phyloP scores from a whole-genome alignment of 2,888 invertebrate species.

The Apotomis turbidana region DNA sequence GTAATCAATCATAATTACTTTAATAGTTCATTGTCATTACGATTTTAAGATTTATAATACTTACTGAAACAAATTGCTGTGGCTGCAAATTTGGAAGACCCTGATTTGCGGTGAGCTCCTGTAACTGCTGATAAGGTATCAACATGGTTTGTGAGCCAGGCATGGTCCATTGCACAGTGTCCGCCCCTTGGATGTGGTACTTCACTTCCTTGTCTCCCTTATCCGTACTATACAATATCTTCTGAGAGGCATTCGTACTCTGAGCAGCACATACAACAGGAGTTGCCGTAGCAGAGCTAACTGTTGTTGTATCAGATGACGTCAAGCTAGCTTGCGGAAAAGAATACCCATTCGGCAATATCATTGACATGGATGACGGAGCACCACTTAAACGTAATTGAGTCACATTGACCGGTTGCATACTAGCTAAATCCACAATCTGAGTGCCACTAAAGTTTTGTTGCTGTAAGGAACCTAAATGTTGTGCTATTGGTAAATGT shows the following conservation, averaged over 20 bases:
- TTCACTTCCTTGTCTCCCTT: conserved; percentile 78
- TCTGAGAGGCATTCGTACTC: conserved; percentile 73
- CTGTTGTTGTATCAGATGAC: conserved; percentile 73
- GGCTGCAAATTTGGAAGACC: conserved; percentile 71
- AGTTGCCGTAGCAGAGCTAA: conserved; percentile 72
- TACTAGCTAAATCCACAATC: conserved; percentile 73
- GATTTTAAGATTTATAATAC: conserved; percentile 47
- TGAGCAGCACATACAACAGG: conserved; percentile 79
- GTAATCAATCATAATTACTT: too few species aligned
- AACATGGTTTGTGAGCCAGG: conserved; percentile 79
- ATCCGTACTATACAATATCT: conserved; percentile 75
- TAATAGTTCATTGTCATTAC: too few species aligned
- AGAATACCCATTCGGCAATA: conserved; percentile 71
- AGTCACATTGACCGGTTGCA: conserved; percentile 79
- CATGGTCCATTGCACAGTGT: conserved; percentile 75
- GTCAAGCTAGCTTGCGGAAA: conserved; percentile 74
- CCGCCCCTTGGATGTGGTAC: conserved; percentile 76
- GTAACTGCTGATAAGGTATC: conserved; percentile 78
- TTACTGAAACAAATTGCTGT: conserved; percentile 79
- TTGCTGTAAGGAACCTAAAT: conserved; percentile 68
- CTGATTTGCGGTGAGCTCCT: conserved; percentile 70
- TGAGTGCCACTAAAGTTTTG: conserved; percentile 73
- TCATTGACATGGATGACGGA: conserved; percentile 80
- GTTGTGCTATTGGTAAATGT: conserved; percentile 70
- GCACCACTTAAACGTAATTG: conserved; percentile 74